These are phyloP conservation scores for Pelecanus crispus DNA, from an alignment of 2,113 vertebrate genomes.

Conservation along the genomic window DNA sequence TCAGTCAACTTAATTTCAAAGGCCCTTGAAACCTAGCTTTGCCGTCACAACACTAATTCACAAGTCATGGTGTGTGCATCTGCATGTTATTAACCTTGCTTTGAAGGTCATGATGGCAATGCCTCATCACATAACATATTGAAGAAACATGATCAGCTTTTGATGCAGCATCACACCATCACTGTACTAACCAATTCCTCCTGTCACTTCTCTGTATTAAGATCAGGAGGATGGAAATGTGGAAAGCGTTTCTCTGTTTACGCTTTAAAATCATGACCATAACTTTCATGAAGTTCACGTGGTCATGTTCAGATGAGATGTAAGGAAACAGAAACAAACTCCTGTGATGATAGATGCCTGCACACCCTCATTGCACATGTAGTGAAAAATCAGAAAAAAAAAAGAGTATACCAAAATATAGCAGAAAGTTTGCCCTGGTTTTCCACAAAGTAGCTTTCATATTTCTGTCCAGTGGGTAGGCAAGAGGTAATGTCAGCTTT, in stretches of 20 bases:
- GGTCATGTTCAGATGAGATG: neutral
- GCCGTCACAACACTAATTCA: neutral
- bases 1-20: neutral
- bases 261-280: neutral
- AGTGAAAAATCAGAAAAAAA: neutral
- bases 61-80: neutral
- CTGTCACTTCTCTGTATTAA: neutral
- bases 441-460: neutral
- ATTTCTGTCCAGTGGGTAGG: neutral
- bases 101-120: neutral
- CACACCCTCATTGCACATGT: neutral
- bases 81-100: neutral
- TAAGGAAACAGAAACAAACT: neutral
- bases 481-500: neutral
- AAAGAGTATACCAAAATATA: neutral
- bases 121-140: neutral
- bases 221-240: neutral
- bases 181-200: neutral
- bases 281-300: neutral
- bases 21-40: neutral
- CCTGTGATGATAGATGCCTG: neutral
- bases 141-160: neutral
- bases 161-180: neutral
- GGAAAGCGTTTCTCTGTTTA: neutral
- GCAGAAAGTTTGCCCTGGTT: neutral